Evolutionary conservation across 1,140 invertebrate species (phyloP).

Genomic region (Pollicipes pollicipes): DNA sequence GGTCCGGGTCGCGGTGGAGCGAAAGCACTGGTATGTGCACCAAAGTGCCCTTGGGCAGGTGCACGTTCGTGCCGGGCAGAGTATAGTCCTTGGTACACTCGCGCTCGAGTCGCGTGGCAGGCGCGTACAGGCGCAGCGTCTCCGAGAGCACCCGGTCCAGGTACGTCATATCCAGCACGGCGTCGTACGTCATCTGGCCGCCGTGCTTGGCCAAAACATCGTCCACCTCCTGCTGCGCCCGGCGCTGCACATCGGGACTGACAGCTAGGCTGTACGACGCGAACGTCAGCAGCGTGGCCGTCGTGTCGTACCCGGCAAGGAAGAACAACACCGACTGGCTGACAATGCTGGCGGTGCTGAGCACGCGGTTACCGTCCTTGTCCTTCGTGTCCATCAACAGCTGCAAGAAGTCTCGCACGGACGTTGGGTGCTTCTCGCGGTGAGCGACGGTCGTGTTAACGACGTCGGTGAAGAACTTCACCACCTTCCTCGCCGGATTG

Average conservation of each 20-base stretch:
- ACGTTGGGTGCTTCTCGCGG: conserved; percentile 10
- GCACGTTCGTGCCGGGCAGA: conserved; percentile 26
- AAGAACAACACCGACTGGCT: conserved; percentile 18
- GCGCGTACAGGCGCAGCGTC: conserved; percentile 44
- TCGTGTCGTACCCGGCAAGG: conserved; percentile 35
- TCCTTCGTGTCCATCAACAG: conserved; percentile 14
- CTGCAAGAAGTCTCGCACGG: conserved; percentile 17
- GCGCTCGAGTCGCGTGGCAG: conserved; percentile 36
- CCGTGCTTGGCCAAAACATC: conserved; percentile 26
- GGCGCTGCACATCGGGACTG: conserved; percentile 43
- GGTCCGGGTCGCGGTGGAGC: conserved; percentile 44
- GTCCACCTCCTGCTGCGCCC: conserved; percentile 44
- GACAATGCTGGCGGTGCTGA: conserved; percentile 15
- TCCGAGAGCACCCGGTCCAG: conserved; percentile 33
- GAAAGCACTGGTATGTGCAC: conserved; percentile 18
- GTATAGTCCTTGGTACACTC: conserved; percentile 34
- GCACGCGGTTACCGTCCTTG: conserved; percentile 12
- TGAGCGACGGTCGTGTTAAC: not conserved
- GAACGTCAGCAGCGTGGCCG: conserved; percentile 49
- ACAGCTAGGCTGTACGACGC: conserved; percentile 45
- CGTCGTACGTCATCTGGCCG: conserved; percentile 21
- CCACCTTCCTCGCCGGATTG: no score
- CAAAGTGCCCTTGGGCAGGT: conserved; percentile 13
- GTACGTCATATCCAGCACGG: conserved; percentile 23
- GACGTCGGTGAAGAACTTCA: no score